Conservation (phyloP, 2,888 invertebrate species). For the Sphaerophoria taeniata region DNA sequence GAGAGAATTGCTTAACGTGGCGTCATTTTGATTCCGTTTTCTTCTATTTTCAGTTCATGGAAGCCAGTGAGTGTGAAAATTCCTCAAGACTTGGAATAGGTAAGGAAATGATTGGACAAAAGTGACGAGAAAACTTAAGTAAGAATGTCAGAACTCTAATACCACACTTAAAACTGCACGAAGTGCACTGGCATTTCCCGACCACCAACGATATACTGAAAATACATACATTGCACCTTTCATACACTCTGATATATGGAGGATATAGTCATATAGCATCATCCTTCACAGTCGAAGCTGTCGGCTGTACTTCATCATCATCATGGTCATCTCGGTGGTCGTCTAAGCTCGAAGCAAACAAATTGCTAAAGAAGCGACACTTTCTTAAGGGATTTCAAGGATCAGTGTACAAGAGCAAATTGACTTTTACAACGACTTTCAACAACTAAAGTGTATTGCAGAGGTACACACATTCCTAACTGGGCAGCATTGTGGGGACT, state of each 20-base stretch:
- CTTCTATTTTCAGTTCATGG: too few relatives aligned
- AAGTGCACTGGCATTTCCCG: too few relatives aligned
- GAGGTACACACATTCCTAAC: slow-evolving; percentile 23
- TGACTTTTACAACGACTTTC: slow-evolving; percentile 54
- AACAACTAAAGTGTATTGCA: slow-evolving; percentile 32
- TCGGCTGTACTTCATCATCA: too few relatives aligned
- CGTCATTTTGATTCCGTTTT: too few relatives aligned
- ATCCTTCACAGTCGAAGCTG: not conserved
- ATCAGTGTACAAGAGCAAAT: slow-evolving; percentile 42
- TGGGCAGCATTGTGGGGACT: slow-evolving; percentile 9
- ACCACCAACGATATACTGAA: too few relatives aligned
- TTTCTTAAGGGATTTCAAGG: slow-evolving; percentile 62
- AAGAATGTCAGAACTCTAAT: too few relatives aligned
- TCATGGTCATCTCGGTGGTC: not conserved
- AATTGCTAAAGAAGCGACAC: slow-evolving; percentile 62
- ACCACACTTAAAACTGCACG: too few relatives aligned
- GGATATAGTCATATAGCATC: not conserved
- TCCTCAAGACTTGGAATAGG: too few relatives aligned
- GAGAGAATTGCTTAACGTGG: too few relatives aligned
- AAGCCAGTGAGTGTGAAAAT: too few relatives aligned
- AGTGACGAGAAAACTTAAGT: too few relatives aligned
- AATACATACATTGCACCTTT: slow-evolving; percentile 8
- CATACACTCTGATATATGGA: not conserved
- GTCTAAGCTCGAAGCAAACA: slow-evolving; percentile 52
- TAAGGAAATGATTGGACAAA: too few relatives aligned